Conservation (phyloP, 2,888 invertebrate species). For the Thymelicus lineola region DNA sequence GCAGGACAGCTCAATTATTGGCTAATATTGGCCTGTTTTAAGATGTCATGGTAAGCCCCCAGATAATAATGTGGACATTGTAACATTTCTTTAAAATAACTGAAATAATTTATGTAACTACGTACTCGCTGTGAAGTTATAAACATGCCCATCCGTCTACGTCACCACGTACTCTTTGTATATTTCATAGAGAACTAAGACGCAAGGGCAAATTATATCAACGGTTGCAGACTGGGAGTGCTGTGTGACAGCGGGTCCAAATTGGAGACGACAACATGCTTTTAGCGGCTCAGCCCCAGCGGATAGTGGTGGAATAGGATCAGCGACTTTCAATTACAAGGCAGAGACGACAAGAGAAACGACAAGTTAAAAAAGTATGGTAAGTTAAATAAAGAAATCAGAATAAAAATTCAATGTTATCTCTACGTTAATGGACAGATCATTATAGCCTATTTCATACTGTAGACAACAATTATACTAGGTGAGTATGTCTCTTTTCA, state of each 20-base stretch:
- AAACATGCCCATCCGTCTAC: conserved; percentile 4
- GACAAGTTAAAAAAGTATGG: neutral
- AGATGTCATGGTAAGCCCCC: no score
- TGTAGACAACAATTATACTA: no score
- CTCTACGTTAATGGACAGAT: no score
- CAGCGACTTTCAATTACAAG: conserved; percentile 51
- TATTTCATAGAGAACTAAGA: conserved; percentile 55
- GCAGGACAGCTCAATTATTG: no score
- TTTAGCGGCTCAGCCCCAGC: conserved; percentile 67
- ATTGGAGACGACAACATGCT: conserved; percentile 81
- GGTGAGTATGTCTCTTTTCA: no score
- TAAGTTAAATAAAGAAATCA: neutral
- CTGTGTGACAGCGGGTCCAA: conserved; percentile 68
- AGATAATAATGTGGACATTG: no score
- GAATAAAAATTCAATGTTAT: no score
- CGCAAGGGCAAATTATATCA: conserved; percentile 73
- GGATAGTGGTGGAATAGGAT: conserved; percentile 67
- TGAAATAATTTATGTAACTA: neutral
- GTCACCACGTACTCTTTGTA: conserved; percentile 14
- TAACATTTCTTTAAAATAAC: no score
- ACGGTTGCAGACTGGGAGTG: conserved; percentile 50
- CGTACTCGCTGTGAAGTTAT: neutral
- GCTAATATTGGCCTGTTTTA: no score
- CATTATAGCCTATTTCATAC: no score
- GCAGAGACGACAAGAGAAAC: conserved; percentile 5